Evolutionary conservation across 2,888 invertebrate genomes (phyloP), one percentile per base, ranked within the genome.

Genomic region (Mongoloraphidia duomilia): DNA sequence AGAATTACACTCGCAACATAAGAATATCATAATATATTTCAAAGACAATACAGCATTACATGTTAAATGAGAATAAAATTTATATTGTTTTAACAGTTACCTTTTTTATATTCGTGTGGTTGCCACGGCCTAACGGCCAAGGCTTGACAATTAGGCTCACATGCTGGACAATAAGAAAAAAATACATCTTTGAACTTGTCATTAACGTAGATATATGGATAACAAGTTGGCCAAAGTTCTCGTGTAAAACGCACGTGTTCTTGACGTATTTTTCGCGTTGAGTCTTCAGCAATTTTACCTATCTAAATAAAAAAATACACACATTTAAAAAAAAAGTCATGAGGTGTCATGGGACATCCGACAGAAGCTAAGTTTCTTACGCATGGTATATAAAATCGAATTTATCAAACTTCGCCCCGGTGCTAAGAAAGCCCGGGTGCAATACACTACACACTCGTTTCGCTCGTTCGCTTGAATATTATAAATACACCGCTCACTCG

Each of bases 141-240:
- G 13, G 36, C 36, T 34, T 54, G 47, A 55, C 42, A 53, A 53
- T 39, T 26, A 9, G 41, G 47, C 50, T 65, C 64, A 56, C 65
- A 65, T 5, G 58, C 51, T 9, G 65, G 63, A 40, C 60, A 49
- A 54, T 67, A 68, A 4, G 66, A 58, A 50, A 64, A 67, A 53
- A 57, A 65, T 46, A 59, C 60, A 50, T 65, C 60, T 42, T 64
- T 56, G 52, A 65, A 65, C 11, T 58, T 58, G 34, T 54, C 55
- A 9, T 54, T 62, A 3, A 61, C 64, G 47, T 65, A 62, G 53
- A 64, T 59, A 52, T 67, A 66, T 12, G 58, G 52, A 51, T 57
- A 63, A 13, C 60, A 57, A 11, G 62, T 55, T 3, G 65, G 63
- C 48, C 62, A 67, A 50, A 63, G 64, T 57, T 64, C 63, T 41